Evolutionary conservation across 2,113 vertebrate genomes (phyloP).

Genomic region (Nesospiza acunhae): DNA sequence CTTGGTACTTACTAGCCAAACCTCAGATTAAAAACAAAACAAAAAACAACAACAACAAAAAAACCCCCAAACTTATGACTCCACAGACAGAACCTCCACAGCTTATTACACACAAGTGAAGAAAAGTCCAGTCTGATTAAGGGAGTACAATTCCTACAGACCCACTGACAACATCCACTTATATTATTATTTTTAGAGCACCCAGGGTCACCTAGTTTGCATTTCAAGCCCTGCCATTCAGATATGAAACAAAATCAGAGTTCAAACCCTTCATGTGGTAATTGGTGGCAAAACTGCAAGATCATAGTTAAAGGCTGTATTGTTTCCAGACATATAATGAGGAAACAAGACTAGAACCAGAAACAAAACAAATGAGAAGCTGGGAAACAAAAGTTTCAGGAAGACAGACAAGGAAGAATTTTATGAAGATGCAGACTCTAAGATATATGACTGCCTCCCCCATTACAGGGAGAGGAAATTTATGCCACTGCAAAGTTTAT

Average conservation of each 20-base stretch:
- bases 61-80: neutral
- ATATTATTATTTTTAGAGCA: neutral
- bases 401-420: neutral
- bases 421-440: neutral
- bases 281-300: neutral
- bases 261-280: neutral
- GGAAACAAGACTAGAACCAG: neutral
- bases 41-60: too few relatives aligned
- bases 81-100: neutral
- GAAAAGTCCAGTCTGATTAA: neutral
- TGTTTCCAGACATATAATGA: neutral
- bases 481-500: conserved; percentile 14
- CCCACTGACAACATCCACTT: neutral
- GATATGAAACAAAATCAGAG: neutral
- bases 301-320: neutral
- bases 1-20: neutral
- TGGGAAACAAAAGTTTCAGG: neutral
- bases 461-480: neutral
- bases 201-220: neutral
- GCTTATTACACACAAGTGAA: neutral
- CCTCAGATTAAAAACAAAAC: neutral
- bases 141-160: neutral
- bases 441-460: neutral
- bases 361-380: neutral
- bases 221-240: neutral